Percentiles rank a stretch among this genome's conserved stretches.
Conservation (phyloP, 2,888 invertebrate genomes). For the Caenorhabditis sp. region DNA sequence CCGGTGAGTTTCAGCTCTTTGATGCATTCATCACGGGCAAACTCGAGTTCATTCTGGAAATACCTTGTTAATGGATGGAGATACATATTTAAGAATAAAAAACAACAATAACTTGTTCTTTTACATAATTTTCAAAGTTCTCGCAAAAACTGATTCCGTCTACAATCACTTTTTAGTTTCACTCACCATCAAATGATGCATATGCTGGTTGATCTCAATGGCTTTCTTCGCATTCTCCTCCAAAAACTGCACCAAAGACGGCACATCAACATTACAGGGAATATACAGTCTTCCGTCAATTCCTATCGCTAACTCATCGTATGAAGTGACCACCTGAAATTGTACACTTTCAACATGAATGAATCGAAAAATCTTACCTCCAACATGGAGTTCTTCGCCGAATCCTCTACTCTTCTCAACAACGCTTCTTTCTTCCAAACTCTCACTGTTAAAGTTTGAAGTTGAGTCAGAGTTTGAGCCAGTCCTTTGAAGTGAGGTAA, state of each 20-base stretch:
- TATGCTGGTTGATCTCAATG: constrained; percentile 61
- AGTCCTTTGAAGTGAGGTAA: constrained; percentile 67
- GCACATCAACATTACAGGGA: constrained; percentile 81
- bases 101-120: too few relatives aligned
- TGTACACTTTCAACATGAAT: too few relatives aligned
- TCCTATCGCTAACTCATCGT: constrained; percentile 78
- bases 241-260: constrained; percentile 75
- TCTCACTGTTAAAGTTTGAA: constrained; percentile 65
- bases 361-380: constrained; percentile 55
- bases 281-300: constrained; percentile 77
- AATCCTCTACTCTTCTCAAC: constrained; percentile 53
- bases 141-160: too few relatives aligned
- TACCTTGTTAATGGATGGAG: too few relatives aligned
- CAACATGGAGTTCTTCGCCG: constrained; percentile 64
- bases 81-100: too few relatives aligned
- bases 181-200: constrained; percentile 66
- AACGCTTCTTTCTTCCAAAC: constrained; percentile 66
- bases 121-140: too few relatives aligned
- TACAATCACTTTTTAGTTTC: background rate
- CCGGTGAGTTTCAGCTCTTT: constrained; percentile 66
- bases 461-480: constrained; percentile 71
- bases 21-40: constrained; percentile 50
- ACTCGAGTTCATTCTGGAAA: constrained; percentile 64
- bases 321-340: constrained; percentile 73
- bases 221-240: constrained; percentile 67